Evolutionary conservation across 2,888 invertebrate genomes (phyloP).

Genomic region (Cosmorhoe ocellata): DNA sequence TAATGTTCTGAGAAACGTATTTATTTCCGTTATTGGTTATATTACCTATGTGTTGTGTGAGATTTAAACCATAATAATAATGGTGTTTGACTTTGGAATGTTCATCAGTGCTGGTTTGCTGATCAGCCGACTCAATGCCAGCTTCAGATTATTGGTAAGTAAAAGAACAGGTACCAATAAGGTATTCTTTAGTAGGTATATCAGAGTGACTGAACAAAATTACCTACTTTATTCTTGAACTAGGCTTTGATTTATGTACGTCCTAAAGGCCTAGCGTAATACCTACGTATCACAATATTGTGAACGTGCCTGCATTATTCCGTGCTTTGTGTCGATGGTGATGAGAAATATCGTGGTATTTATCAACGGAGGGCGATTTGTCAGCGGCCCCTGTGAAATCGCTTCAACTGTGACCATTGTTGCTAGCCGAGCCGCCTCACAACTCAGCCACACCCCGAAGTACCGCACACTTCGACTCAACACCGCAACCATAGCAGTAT

Average conservation of each 20-base stretch:
- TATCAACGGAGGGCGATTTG: constrained; percentile 14
- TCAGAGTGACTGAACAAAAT: too few relatives aligned
- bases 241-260: too few relatives aligned
- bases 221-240: too few relatives aligned
- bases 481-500: constrained; percentile 29
- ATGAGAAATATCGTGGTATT: constrained; percentile 4
- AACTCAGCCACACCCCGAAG: constrained; percentile 37
- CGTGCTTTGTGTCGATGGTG: background rate
- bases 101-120: constrained; percentile 42
- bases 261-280: background rate
- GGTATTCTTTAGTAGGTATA: too few relatives aligned
- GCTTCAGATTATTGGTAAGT: constrained; percentile 45
- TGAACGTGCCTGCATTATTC: background rate
- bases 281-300: background rate
- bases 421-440: constrained; percentile 40
- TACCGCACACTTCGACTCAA: constrained; percentile 7
- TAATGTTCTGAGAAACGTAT: too few relatives aligned
- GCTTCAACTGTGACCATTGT: constrained; percentile 47
- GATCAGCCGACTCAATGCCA: constrained; percentile 38
- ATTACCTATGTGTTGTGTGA: too few relatives aligned
- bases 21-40: too few relatives aligned
- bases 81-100: constrained; percentile 41
- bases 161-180: constrained; percentile 24
- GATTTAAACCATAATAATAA: too few relatives aligned
- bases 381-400: constrained; percentile 37